Evolutionary conservation across 2,113 vertebrate species (phyloP).

Genomic region (Malurus alboscapulatus): DNA sequence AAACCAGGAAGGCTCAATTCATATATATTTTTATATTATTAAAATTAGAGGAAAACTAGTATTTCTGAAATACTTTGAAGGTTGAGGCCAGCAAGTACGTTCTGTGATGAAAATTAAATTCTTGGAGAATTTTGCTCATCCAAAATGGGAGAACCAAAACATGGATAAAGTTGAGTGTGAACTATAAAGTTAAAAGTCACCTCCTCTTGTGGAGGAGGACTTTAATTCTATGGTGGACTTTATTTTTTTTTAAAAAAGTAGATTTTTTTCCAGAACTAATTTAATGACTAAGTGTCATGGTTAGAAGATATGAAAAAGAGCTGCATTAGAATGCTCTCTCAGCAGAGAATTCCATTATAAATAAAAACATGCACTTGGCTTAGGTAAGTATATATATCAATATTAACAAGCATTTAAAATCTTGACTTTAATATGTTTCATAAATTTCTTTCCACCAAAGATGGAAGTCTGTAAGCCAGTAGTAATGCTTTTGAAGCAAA

Average conservation of each 20-base stretch:
- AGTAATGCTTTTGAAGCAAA: constrained; percentile 60
- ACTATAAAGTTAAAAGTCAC: background rate
- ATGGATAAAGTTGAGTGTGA: background rate
- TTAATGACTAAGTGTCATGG: background rate
- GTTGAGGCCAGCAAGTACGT: background rate
- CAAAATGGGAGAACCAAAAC: background rate
- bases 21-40: background rate
- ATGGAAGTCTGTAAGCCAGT: constrained; percentile 18
- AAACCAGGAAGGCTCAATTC: background rate
- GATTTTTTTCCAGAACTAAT: background rate
- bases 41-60: background rate
- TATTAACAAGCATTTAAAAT: constrained; percentile 37
- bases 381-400: constrained; percentile 1
- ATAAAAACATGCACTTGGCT: constrained; percentile 10
- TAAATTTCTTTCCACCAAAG: constrained; percentile 11
- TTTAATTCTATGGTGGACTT: background rate
- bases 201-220: background rate
- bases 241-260: background rate
- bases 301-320: background rate
- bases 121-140: background rate
- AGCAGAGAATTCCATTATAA: background rate
- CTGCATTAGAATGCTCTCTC: background rate
- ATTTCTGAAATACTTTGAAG: background rate
- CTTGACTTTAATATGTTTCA: background rate
- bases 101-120: background rate